Evolutionary conservation across 2,797 vertebrate genomes (phyloP), one percentile per base, ranked within the genome.

Genomic region (Remorina albescens): DNA sequence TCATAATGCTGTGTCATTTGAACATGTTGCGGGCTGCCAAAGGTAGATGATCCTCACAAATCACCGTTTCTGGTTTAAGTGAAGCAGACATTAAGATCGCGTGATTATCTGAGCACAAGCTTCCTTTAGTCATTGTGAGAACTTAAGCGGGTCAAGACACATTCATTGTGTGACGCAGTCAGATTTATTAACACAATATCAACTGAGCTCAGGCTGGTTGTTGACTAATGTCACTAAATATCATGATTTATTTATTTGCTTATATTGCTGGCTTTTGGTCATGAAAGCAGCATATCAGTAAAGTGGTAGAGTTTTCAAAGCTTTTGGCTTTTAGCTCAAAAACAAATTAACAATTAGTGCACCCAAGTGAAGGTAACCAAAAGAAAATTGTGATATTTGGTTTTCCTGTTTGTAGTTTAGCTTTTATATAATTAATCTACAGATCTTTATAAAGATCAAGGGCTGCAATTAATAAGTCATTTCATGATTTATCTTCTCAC

Each of bases 51-150:
- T 50, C 15, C 13, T 50, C 47, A 46, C 21, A 49, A 13, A 49
- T 49, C 19, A 49, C n/a, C 23, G 21, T 47, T n/a, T n/a, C n/a
- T n/a, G 30, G 44, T 30, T 58, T 36, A 59, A 70, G 36, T 46
- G n/a, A 66, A 54, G 25, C 47, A 54, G 28, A n/a, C 39, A 47
- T 32, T 44, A 2, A 12, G 18, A 18, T 53, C 50, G 11, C 7
- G 16, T 26, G 55, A 42, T 44, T 61, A 26, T 13, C 41, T 9
- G 26, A 62, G 30, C 15, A 34, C 21, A 36, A 66, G 54, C 34
- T 36, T 42, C 10, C 18, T 30, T 2, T 2, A 30, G 6, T 60
- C 23, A 53, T 41, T 56, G 19, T 23, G 54, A 56, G 32, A 34
- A 21, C n/a, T 34, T 10, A 19, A 56, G 32, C 21, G 54, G 23